Conservation (phyloP, 2,113 vertebrate genomes). For the Phaetusa simplex region DNA sequence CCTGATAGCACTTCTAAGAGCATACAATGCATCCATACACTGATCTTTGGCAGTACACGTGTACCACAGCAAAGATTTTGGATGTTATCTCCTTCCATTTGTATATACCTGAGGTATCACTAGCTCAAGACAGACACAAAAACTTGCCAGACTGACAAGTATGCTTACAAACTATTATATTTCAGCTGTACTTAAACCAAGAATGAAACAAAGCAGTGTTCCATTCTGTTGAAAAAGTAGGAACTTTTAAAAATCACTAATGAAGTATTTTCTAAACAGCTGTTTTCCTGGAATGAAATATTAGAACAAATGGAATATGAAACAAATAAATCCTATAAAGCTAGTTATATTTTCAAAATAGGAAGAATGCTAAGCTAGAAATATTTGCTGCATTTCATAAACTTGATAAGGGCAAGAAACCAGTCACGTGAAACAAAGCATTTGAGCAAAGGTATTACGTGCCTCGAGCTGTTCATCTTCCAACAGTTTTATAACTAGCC, state of each 20-base stretch:
- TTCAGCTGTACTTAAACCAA: background rate
- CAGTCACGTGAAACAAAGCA: background rate
- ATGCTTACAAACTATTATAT: background rate
- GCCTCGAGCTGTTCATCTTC: slow-evolving; percentile 98
- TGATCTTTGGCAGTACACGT: rapidly evolving
- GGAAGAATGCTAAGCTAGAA: background rate
- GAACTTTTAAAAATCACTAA: background rate
- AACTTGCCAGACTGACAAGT: background rate
- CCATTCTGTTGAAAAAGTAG: background rate
- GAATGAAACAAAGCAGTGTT: background rate
- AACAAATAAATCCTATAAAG: background rate
- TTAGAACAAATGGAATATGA: background rate
- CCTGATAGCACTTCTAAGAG: background rate
- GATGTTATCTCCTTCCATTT: background rate
- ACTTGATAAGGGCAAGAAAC: background rate
- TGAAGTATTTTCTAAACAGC: background rate
- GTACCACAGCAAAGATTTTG: background rate
- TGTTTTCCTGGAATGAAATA: background rate
- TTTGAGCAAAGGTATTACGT: background rate
- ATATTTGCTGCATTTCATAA: background rate
- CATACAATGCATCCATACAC: no score
- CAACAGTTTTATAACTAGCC: slow-evolving; percentile 86
- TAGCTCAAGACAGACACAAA: background rate
- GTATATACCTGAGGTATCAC: background rate
- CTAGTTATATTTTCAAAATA: background rate